Conservation (phyloP, 2,113 vertebrate genomes). For the Melanerpes aurifrons region DNA sequence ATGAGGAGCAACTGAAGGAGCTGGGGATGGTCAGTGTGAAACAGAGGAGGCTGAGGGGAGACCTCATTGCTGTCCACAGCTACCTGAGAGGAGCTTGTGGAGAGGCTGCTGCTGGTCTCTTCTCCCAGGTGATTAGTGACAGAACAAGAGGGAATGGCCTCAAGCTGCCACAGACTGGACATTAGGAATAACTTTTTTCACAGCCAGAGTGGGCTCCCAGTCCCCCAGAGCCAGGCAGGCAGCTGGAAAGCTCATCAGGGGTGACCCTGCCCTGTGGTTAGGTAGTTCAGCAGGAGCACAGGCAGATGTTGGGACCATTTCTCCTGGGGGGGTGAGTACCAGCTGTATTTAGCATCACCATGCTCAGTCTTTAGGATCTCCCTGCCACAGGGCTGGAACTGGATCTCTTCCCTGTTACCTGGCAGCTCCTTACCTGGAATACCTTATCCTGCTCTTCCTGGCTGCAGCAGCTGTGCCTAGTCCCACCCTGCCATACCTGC, state of each 20-base stretch:
- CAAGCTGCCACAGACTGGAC: too few species aligned
- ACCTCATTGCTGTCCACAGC: too few species aligned
- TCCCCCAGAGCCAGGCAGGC: neutral
- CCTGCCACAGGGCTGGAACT: neutral
- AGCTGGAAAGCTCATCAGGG: neutral
- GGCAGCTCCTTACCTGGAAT: rapidly evolving
- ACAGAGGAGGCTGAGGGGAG: too few species aligned
- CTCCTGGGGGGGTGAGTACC: neutral
- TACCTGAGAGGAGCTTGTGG: too few species aligned
- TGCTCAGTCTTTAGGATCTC: neutral
- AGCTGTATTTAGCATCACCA: rapidly evolving
- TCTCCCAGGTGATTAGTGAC: too few species aligned
- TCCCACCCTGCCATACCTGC: neutral
- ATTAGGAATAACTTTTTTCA: too few species aligned
- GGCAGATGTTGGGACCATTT: neutral
- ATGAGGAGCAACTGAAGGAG: too few species aligned
- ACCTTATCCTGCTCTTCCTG: neutral
- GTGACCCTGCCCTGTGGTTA: neutral
- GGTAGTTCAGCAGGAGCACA: neutral
- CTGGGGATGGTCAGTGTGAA: too few species aligned
- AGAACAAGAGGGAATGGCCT: too few species aligned
- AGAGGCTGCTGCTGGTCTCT: too few species aligned
- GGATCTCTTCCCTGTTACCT: neutral
- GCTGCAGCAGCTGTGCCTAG: rapidly evolving
- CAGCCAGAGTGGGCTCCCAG: neutral